Evolutionary conservation across 2,797 vertebrate genomes (phyloP), one percentile per base, ranked within the genome.

Genomic region (Acanthornis magna): DNA sequence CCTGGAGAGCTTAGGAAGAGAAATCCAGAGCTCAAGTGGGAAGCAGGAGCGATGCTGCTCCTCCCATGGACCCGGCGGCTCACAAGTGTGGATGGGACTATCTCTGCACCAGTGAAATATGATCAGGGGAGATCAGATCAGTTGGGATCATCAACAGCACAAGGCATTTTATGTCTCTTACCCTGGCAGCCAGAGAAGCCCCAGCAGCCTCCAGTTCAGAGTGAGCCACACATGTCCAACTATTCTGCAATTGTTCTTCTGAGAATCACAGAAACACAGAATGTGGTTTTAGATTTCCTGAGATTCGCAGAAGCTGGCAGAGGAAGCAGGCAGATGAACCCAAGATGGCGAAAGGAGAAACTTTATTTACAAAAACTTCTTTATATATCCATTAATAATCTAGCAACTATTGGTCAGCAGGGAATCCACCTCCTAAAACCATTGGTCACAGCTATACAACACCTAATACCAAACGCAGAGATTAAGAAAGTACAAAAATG

Each of bases 221-320:
- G 13, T 0, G 7, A 58, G 58, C 32, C 53, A 36, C 48, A 16
- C 1, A 0, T 1, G 7, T 29, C 54, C 66, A 82, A 13, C 7
- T 48, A 7, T 48, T 63, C 50, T 58, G 16, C 43, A 61, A 2
- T 1, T 32, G 13, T 13, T 55, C 55, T 71, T 58, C 73, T 0
- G 1, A 32, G 9, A 58, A 23, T 23, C 30, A 32, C 29, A 65
- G 15, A 53, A 30, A 13, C n/a, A 45, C 25, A n/a, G 58, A 53
- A 32, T n/a, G n/a, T n/a, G n/a, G n/a, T n/a, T n/a, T n/a, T n/a
- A n/a, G n/a, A n/a, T n/a, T n/a, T n/a, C n/a, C n/a, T n/a, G n/a
- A n/a, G n/a, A n/a, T n/a, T n/a, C n/a, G n/a, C n/a, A n/a, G n/a
- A n/a, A n/a, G n/a, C n/a, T n/a, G n/a, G n/a, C n/a, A n/a, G n/a